Evolutionary conservation across 2,797 vertebrate species (phyloP).

Genomic region (Pelodytes ibericus): DNA sequence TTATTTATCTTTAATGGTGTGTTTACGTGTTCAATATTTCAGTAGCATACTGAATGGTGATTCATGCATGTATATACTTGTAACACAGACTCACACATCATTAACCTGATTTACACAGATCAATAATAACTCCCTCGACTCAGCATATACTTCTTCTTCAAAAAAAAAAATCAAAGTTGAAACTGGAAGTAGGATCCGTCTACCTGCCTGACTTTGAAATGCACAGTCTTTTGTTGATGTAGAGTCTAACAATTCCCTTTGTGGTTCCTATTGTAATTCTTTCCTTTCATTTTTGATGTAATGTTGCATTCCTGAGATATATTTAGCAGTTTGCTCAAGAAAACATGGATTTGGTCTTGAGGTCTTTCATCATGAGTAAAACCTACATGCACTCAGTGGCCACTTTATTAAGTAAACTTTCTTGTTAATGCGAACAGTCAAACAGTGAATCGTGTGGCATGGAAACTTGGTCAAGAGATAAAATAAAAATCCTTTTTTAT

Average conservation of each 20-base stretch:
- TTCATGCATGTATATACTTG: conserved; percentile 3
- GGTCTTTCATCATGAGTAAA: too few species aligned
- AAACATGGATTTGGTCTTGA: too few species aligned
- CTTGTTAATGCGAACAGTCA: too few species aligned
- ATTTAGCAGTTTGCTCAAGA: too few species aligned
- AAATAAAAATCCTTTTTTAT: too few species aligned
- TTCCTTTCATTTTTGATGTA: neutral
- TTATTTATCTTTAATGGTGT: conserved; percentile 9
- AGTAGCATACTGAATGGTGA: conserved; percentile 2
- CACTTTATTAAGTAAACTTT: too few species aligned
- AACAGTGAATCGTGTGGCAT: too few species aligned
- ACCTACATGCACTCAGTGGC: too few species aligned
- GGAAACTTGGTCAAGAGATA: too few species aligned
- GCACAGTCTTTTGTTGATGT: neutral
- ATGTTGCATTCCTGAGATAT: too few species aligned
- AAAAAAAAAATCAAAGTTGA: neutral
- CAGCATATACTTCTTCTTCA: neutral
- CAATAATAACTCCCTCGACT: conserved; percentile 5
- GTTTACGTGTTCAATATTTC: neutral
- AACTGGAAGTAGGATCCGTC: neutral
- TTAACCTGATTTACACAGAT: conserved; percentile 15
- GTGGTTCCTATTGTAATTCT: neutral
- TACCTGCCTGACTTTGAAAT: neutral
- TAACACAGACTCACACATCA: conserved; percentile 2
- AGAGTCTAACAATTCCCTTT: neutral